phyloP scores from a whole-genome alignment of 2,888 invertebrate genomes.

The Papilio elwesi region DNA sequence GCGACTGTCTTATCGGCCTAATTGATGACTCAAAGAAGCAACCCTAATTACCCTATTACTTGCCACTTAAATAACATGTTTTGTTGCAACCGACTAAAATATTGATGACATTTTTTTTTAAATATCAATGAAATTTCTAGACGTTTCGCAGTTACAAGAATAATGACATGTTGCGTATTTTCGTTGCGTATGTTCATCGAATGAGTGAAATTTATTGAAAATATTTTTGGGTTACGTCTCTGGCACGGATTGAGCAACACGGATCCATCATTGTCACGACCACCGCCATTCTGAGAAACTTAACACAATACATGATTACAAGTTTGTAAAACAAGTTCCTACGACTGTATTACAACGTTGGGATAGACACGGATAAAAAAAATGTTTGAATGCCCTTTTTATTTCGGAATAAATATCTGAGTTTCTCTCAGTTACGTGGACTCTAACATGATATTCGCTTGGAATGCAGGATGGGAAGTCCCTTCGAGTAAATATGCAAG shows the following conservation, averaged over 20 bases:
- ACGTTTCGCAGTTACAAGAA: slow-evolving; percentile 12
- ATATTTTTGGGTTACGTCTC: neutral
- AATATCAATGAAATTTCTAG: slow-evolving; percentile 25
- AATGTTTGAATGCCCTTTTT: neutral
- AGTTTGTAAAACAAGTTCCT: slow-evolving; percentile 6
- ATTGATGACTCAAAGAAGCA: slow-evolving; percentile 34
- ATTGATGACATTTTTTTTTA: slow-evolving; percentile 16
- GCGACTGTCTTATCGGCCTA: slow-evolving; percentile 23
- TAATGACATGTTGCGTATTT: slow-evolving; percentile 2
- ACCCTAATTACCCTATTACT: slow-evolving; percentile 29
- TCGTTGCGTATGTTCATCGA: slow-evolving; percentile 22
- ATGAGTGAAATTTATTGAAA: slow-evolving; percentile 22
- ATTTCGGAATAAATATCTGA: neutral
- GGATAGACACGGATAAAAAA: neutral
- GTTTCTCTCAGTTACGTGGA: neutral
- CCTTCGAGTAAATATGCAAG: too few relatives aligned
- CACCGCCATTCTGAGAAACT: neutral
- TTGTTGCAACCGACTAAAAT: slow-evolving; percentile 16
- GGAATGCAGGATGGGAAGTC: too few relatives aligned
- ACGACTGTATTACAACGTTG: neutral
- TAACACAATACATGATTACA: neutral
- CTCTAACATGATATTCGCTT: too few relatives aligned
- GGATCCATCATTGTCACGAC: slow-evolving; percentile 20
- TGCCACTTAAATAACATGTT: slow-evolving; percentile 22
- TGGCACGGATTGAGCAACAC: slow-evolving; percentile 12